phyloP scores from a whole-genome alignment of 1,140 invertebrate genomes.

The Spodoptera frugiperda region DNA sequence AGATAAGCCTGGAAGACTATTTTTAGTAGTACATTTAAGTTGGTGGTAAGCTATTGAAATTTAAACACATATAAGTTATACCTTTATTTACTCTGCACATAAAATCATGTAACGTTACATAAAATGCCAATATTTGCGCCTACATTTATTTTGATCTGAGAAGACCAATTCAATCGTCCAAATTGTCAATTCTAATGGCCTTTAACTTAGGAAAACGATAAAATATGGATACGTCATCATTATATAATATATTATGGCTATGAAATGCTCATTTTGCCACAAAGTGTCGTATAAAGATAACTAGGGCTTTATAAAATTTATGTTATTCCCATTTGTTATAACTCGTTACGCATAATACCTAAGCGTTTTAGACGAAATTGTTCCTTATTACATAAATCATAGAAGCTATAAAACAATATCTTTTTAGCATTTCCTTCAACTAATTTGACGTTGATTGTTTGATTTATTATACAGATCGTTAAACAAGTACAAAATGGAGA shows the following conservation, averaged over 20 bases:
- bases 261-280: conserved; percentile 5
- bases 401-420: background rate
- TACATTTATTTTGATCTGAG: too few relatives aligned
- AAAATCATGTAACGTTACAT: too few relatives aligned
- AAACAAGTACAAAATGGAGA: too few relatives aligned
- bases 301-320: conserved; percentile 5
- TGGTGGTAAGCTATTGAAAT: too few relatives aligned
- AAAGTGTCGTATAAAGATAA: conserved; percentile 21
- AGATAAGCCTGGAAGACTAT: too few relatives aligned
- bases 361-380: background rate
- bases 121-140: too few relatives aligned
- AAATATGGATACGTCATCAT: conserved; percentile 8
- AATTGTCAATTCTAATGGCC: background rate
- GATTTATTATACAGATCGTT: too few relatives aligned
- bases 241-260: conserved; percentile 5
- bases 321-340: background rate
- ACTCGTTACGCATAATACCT: background rate
- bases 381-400: background rate
- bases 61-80: too few relatives aligned
- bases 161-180: background rate
- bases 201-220: conserved; percentile 1
- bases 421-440: too few relatives aligned
- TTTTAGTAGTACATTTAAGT: too few relatives aligned
- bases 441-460: too few relatives aligned
- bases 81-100: too few relatives aligned